Percentiles rank a stretch among this genome's conserved stretches.
These are phyloP conservation scores for Camponotus vicinus DNA, from an alignment of 1,140 invertebrate species.

Conservation along the genomic window DNA sequence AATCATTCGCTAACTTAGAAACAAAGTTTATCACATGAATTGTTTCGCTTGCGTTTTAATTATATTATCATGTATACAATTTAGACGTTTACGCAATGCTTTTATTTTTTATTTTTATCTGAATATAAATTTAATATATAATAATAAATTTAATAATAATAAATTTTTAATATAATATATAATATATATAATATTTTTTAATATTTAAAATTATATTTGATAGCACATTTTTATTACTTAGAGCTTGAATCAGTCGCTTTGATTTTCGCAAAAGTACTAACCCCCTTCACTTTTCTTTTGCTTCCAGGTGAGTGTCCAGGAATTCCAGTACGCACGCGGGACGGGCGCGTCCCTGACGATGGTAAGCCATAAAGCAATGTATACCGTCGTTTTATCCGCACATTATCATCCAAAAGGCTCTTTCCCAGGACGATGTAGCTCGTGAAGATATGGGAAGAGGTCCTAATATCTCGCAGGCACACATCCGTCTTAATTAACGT, in stretches of 20 bases:
- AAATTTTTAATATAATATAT: no score
- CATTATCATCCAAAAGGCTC: constrained; percentile 35
- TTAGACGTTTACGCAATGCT: no score
- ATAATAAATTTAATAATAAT: no score
- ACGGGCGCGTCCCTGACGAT: constrained; percentile 72
- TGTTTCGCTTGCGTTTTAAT: no score
- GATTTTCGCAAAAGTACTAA: neutral
- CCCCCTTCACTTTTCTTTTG: constrained; percentile 25
- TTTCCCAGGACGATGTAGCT: neutral
- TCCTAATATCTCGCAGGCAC: constrained; percentile 69
- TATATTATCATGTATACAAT: no score
- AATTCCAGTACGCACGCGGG: constrained; percentile 75
- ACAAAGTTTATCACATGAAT: no score
- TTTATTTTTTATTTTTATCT: no score
- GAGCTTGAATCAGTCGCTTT: neutral
- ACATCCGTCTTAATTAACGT: constrained; percentile 78
- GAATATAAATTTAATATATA: no score
- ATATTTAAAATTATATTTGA: neutral
- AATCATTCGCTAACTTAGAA: no score
- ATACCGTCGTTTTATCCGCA: constrained; percentile 50
- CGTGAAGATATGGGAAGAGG: constrained; percentile 47
- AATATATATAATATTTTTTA: no score
- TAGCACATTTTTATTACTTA: neutral
- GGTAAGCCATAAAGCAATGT: constrained; percentile 75
- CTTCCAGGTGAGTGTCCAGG: constrained; percentile 76